These are phyloP conservation scores for Fregata magnificens DNA, from an alignment of 2,113 vertebrate genomes.

Conservation along the genomic window DNA sequence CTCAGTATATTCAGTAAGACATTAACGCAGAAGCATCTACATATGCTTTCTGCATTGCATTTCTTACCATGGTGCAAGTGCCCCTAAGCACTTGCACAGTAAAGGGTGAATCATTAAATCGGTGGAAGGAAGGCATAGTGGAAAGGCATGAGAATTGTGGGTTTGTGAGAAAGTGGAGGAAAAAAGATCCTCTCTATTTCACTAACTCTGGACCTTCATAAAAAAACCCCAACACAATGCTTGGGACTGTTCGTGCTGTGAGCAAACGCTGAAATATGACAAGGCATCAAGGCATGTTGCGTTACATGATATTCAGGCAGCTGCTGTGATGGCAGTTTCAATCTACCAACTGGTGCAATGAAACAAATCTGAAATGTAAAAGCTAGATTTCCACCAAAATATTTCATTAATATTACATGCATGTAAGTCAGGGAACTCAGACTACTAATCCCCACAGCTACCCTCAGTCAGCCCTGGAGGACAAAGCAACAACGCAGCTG, in stretches of 20 bases:
- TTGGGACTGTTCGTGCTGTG: slow-evolving; percentile 1
- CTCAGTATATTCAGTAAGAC: background rate
- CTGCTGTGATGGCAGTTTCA: slow-evolving; percentile 46
- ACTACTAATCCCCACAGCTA: slow-evolving; percentile 30
- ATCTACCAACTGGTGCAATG: slow-evolving; percentile 42
- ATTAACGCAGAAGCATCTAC: background rate
- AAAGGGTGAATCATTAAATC: background rate
- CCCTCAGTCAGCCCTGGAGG: background rate
- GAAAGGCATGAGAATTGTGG: slow-evolving; percentile 7
- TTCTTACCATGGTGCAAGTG: background rate
- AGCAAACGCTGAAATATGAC: slow-evolving; percentile 50
- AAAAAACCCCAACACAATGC: slow-evolving; percentile 24
- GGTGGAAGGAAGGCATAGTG: background rate
- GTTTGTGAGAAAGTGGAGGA: background rate
- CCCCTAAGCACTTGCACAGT: background rate
- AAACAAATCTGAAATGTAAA: slow-evolving; percentile 68
- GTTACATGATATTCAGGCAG: slow-evolving; percentile 55
- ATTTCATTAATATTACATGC: slow-evolving; percentile 38
- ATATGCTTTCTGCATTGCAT: background rate
- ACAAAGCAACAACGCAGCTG: background rate
- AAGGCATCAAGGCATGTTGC: slow-evolving; percentile 45
- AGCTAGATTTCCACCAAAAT: slow-evolving; percentile 56
- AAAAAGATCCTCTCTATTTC: slow-evolving; percentile 12
- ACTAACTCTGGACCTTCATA: background rate
- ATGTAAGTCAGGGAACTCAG: background rate